Evolutionary conservation across 2,888 invertebrate genomes (phyloP).

Genomic region (Eupsilia transversa): DNA sequence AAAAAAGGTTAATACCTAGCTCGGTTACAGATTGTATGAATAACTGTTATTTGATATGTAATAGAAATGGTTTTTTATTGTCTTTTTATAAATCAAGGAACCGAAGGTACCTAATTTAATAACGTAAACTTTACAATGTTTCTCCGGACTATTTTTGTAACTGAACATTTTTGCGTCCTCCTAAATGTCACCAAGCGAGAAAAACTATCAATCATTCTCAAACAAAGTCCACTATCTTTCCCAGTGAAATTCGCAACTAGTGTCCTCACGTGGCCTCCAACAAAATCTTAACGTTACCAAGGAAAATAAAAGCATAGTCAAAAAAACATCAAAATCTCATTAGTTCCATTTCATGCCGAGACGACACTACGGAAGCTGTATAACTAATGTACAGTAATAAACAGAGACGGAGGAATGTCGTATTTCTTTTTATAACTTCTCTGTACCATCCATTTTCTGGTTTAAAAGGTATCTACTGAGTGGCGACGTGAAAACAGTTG

Average conservation of each 20-base stretch:
- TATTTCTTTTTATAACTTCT: slow-evolving; percentile 90
- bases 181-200: neutral
- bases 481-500: slow-evolving; percentile 73
- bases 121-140: neutral
- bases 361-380: slow-evolving; percentile 90
- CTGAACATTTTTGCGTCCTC: neutral
- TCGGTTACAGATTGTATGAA: neutral
- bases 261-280: slow-evolving; percentile 74
- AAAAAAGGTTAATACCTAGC: too few relatives aligned
- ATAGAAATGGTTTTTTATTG: neutral
- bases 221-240: slow-evolving; percentile 47
- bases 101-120: too few relatives aligned
- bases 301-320: slow-evolving; percentile 90
- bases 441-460: slow-evolving; percentile 86
- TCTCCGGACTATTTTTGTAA: neutral
- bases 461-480: slow-evolving; percentile 85
- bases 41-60: neutral
- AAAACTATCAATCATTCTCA: slow-evolving; percentile 30
- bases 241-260: slow-evolving; percentile 63
- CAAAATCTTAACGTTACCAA: slow-evolving; percentile 81
- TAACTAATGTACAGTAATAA: slow-evolving; percentile 91
- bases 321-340: slow-evolving; percentile 91
- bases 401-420: slow-evolving; percentile 88
- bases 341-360: slow-evolving; percentile 90
- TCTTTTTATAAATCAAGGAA: neutral